These are phyloP conservation scores for Entomobrya multifasciata DNA, from an alignment of 2,888 invertebrate genomes.

Conservation along the genomic window DNA sequence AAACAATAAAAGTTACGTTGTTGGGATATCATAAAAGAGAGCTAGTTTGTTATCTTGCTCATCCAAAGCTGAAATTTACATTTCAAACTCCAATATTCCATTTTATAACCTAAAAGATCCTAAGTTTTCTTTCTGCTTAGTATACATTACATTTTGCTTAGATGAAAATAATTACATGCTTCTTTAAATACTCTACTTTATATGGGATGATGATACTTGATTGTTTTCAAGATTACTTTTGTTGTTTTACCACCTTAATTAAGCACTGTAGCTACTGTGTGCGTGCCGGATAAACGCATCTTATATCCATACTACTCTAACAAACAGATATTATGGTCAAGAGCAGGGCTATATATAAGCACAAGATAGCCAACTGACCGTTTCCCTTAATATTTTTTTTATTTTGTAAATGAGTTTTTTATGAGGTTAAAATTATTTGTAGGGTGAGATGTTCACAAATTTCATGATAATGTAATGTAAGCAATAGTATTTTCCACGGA, in stretches of 20 bases:
- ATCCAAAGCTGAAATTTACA: too few relatives aligned
- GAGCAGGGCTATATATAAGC: background rate
- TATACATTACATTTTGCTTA: background rate
- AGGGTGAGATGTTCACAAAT: slow-evolving; percentile 29
- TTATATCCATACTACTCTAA: background rate
- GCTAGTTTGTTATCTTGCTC: too few relatives aligned
- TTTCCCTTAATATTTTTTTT: slow-evolving; percentile 22
- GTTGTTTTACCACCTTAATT: slow-evolving; percentile 69
- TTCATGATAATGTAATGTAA: slow-evolving; percentile 22
- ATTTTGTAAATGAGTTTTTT: slow-evolving; percentile 62
- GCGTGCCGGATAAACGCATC: background rate
- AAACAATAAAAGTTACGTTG: too few relatives aligned
- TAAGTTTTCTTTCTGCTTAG: too few relatives aligned
- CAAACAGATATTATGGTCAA: background rate
- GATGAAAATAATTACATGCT: slow-evolving; percentile 44
- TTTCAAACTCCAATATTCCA: too few relatives aligned
- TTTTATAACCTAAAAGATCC: too few relatives aligned
- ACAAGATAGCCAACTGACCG: background rate
- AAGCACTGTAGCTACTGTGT: slow-evolving; percentile 54
- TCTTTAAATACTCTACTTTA: slow-evolving; percentile 38
- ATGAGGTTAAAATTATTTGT: slow-evolving; percentile 47
- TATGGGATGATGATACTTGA: slow-evolving; percentile 49
- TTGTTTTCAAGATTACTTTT: slow-evolving; percentile 53
- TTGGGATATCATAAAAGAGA: too few relatives aligned
- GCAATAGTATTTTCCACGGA: background rate